Base-by-base conservation (phyloP, 1,140 invertebrate species). In the Bacillus rossius region DNA sequence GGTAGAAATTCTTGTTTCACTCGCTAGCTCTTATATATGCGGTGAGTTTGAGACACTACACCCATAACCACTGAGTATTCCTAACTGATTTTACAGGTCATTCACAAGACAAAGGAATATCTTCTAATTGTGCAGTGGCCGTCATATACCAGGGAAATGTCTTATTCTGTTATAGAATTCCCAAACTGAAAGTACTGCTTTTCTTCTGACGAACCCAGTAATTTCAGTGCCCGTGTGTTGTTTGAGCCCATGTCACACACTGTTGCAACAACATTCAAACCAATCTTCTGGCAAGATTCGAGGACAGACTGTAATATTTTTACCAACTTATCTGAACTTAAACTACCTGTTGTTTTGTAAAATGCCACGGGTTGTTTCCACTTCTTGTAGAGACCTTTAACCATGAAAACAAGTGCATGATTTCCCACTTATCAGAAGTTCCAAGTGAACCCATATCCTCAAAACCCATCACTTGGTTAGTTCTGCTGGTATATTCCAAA, bases 281-380 rank as follows among this genome's bases (percentile, higher is more conserved):
- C 34, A 8, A 25, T 10, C 29, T 34, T 34, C 5, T 7, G 10
- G 10, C 52, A 55, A 7, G 4, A 8, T 49, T 13, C 3, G 3
- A 55, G 3, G 10, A 55, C 52, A 17, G 8, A n/a, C 3, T 13
- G 16, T 7, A 55, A 10, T 8, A 55, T 10, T 42, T 8, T 14
- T 4, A 40, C 5, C 17, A 55, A 19, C 3, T 19, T 23, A 19
- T 48, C 4, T n/a, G 52, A 5, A 16, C 5, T 16, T 16, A 48
- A 10, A 20, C 13, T 29, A 48, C 23, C 52, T 4, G 17, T n/a
- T 19, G 23, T 59, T 20, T 60, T 59, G 37, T 59, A 59, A 34
- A 5, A 59, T 3, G 57, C 55, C 10, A 59, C 14, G 4, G 57
- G 42, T 20, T 59, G 57, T 54, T 59, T 59, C 42, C 48, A 59